These are phyloP conservation scores for Apocheima hispidaria DNA, from an alignment of 2,888 invertebrate genomes.

Conservation along the genomic window DNA sequence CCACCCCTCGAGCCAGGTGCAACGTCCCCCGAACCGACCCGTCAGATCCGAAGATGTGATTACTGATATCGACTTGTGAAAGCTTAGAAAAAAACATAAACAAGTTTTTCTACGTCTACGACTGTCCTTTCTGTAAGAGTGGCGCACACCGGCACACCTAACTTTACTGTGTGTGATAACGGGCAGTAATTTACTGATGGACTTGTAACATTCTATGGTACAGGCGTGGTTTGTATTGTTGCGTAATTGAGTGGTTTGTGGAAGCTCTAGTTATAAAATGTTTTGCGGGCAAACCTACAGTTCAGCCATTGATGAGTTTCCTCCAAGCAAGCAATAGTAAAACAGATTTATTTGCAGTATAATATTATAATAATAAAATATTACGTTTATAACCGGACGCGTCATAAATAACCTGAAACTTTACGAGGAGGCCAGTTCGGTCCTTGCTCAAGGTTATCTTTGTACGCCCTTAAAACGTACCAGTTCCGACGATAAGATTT, in stretches of 20 bases:
- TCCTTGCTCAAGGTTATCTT: slow-evolving; percentile 42
- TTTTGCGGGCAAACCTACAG: not conserved
- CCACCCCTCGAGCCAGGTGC: slow-evolving; percentile 60
- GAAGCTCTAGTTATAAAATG: not conserved
- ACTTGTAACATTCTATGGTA: slow-evolving; percentile 31
- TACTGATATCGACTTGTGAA: slow-evolving; percentile 43
- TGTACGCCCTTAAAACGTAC: slow-evolving; percentile 39
- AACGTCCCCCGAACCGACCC: slow-evolving; percentile 60
- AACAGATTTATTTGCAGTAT: slow-evolving; percentile 19
- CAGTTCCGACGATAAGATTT: slow-evolving; percentile 39
- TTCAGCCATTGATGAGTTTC: not conserved
- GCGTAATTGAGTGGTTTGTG: slow-evolving; percentile 24
- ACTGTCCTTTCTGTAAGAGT: slow-evolving; percentile 37
- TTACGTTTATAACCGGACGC: slow-evolving; percentile 26
- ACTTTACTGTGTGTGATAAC: slow-evolving; percentile 26
- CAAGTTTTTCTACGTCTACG: slow-evolving; percentile 41
- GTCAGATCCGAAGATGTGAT: slow-evolving; percentile 46
- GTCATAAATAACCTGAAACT: slow-evolving; percentile 24
- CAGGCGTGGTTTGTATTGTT: slow-evolving; percentile 23
- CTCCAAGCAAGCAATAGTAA: slow-evolving; percentile 6
- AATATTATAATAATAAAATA: no score
- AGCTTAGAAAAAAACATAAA: slow-evolving; percentile 46
- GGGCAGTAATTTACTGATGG: slow-evolving; percentile 36
- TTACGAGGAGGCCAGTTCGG: slow-evolving; percentile 27
- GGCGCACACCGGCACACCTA: slow-evolving; percentile 38